These are phyloP conservation scores for Thunnus maccoyii DNA, from an alignment of 2,113 vertebrate genomes.

Conservation along the genomic window DNA sequence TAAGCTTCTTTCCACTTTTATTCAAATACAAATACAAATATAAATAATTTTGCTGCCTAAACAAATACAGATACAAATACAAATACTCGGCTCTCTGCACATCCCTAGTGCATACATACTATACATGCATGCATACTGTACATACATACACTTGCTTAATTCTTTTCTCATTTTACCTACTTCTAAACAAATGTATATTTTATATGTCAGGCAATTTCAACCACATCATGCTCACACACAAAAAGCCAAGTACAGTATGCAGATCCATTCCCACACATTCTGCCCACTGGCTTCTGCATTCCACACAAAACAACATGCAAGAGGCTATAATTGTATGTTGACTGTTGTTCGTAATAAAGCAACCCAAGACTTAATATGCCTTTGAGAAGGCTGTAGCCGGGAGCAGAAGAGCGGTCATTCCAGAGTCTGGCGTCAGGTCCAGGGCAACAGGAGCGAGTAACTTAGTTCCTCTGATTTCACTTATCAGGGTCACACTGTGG, in stretches of 20 bases:
- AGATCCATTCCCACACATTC: constrained; percentile 68
- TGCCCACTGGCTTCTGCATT: constrained; percentile 58
- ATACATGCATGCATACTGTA: constrained; percentile 31
- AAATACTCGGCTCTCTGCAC: too few species aligned
- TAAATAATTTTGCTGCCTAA: too few species aligned
- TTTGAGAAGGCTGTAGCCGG: constrained; percentile 45
- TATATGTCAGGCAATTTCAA: constrained; percentile 55
- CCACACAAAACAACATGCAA: constrained; percentile 40
- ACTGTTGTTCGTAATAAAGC: constrained; percentile 47
- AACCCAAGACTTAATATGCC: constrained; percentile 40
- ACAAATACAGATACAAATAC: too few species aligned
- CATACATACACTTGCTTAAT: not conserved
- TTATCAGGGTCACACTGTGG: constrained; percentile 67
- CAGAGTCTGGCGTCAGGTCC: constrained; percentile 41
- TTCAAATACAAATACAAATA: too few species aligned
- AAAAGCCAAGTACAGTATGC: constrained; percentile 55
- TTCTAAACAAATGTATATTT: constrained; percentile 61
- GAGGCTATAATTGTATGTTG: constrained; percentile 40
- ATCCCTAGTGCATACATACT: not conserved
- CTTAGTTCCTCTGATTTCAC: constrained; percentile 40
- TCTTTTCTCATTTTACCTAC: constrained; percentile 54
- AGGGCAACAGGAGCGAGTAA: constrained; percentile 34
- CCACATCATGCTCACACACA: constrained; percentile 40
- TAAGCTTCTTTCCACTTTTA: too few species aligned
- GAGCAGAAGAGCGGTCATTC: constrained; percentile 24